Base-by-base conservation (phyloP, 1,140 invertebrate genomes). In the Eurosta solidaginis region DNA sequence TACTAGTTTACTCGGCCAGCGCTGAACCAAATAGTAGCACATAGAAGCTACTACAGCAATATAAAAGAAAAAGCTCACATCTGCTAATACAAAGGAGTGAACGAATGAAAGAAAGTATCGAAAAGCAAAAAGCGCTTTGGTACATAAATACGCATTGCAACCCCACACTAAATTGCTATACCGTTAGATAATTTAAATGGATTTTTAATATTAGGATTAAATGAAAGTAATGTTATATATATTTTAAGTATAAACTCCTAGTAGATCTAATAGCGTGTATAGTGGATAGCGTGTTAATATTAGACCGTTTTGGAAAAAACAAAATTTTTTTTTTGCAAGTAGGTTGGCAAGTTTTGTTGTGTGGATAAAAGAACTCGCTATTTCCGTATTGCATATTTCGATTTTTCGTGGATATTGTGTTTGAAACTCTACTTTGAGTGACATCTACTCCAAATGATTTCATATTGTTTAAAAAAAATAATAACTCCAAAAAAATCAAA, bases 1-100 rank as follows among this genome's bases (percentile, higher is more conserved):
- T 92, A 2, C 82, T 82, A 27, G 76, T 88, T 25, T 91, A 91
- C 76, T 20, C 78, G 10, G 22, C 14, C n/a, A 59, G 9, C 27
- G 12, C 25, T 29, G 33, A 68, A 14, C 10, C 73, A 45, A 44
- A n/a, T 10, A 36, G 45, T 7, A 73, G 40, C 14, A 49, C 78
- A 73, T 78, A 73, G 22, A 42, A 44, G 44, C 44, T 4, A 45
- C 7, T 14, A 44, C 27, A 47, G n/a, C 44, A 74, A 44, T 25
- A 45, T 27, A 22, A 45, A 9, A 17, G 44, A 45, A 45, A 45
- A 45, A 7, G 17, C 17, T 45, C 17, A 45, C 44, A n/a, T n/a
- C 29, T 40, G 29, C 20, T 27, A 42, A 14, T 4, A 45, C 44
- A 9, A 45, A 45, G 7, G 44, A 45, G 17, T 17, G 17, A 45